phyloP scores from a whole-genome alignment of 1,140 invertebrate species.

The Cherax destructor region DNA sequence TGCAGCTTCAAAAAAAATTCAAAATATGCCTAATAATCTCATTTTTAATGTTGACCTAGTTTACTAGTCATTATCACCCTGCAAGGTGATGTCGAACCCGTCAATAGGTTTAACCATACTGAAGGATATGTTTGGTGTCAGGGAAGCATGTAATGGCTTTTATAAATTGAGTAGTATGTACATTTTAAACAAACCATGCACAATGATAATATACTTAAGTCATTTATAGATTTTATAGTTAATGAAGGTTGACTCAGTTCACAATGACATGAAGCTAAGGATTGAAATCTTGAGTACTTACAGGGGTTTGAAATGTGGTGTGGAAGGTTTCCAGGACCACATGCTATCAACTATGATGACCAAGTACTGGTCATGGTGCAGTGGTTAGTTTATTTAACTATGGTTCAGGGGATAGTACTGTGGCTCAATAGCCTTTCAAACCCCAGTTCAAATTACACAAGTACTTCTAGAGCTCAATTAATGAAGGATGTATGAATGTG shows the following conservation, averaged over 20 bases:
- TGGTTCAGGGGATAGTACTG: too few relatives aligned
- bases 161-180: constrained; percentile 14
- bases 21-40: not conserved
- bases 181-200: constrained; percentile 11
- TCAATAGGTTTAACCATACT: not conserved
- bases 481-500: constrained; percentile 23
- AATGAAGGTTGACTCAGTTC: not conserved
- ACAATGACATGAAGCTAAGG: too few relatives aligned
- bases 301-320: too few relatives aligned
- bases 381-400: too few relatives aligned
- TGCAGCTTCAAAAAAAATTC: not conserved
- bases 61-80: constrained; percentile 25
- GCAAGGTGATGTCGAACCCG: not conserved
- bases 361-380: too few relatives aligned
- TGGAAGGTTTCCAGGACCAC: too few relatives aligned
- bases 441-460: too few relatives aligned
- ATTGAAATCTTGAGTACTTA: too few relatives aligned
- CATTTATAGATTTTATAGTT: constrained; percentile 29
- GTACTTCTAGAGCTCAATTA: too few relatives aligned
- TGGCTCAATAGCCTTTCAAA: too few relatives aligned
- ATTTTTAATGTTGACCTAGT: constrained; percentile 4
- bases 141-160: constrained; percentile 28
- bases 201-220: constrained; percentile 14
- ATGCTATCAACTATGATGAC: too few relatives aligned
- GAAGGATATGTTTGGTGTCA: constrained; percentile 4